Base-by-base conservation (phyloP, 1,140 invertebrate genomes). In the Anoplophora glabripennis region DNA sequence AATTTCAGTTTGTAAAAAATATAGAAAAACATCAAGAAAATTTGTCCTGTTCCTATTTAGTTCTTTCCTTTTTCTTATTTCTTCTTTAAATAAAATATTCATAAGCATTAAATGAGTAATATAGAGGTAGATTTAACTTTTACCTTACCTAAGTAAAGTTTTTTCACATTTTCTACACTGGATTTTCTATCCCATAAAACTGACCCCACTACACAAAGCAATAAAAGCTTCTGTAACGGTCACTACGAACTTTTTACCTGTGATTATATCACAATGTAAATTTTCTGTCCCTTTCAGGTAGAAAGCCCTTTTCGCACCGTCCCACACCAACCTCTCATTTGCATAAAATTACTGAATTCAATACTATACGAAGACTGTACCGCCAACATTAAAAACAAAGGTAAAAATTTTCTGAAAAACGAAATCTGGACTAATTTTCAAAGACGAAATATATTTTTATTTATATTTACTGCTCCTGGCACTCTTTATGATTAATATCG, bases 401-500 rank as follows among this genome's bases (percentile, higher is more conserved):
- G 9, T 34, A 11, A 48, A 48, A 48, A 9, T 15, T 48, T 12
- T 9, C 11, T 3, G 21, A 33, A 51, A 34, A 2, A 15, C 37
- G 34, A 37, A 28, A 52, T 28, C 48, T 49, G 40, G 36, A 12
- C 48, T 38, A 35, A 45, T 56, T 44, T 44, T 15, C 1, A 7
- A 40, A 21, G 14, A 45, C 38, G 37, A 41, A 38, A 45, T 15
- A 9, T 28, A 12, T 35, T 49, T 52, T 38, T 17, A 33, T 35
- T 9, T 36, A 21, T 38, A 21, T 56, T 48, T 57, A 56, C 33
- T 45, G 9, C 15, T 28, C 8, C 4, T 12, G 14, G 33, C 36
- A 34, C 60, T 59, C 61, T 62, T 74, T 71, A 72, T 74, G 72
- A 74, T 74, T 74, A 71, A 74, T 74, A 74, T 74, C 72, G 55